Evolutionary conservation across 53 echinoderm and acorn worm species (phyloP), one percentile per base, ranked within the genome.

Genomic region (Actinopyga echinites): DNA sequence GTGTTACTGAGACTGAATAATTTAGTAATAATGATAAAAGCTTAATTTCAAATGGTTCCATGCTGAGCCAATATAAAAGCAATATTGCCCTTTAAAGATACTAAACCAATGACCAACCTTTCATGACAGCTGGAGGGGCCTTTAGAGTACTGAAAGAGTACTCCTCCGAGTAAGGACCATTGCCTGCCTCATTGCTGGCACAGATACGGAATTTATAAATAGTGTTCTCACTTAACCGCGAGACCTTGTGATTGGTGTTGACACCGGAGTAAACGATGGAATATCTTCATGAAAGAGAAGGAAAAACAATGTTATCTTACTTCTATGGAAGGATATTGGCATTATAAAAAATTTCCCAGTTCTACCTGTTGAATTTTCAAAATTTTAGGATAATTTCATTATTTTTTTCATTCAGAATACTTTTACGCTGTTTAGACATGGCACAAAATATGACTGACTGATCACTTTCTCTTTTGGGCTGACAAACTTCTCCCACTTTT

Each of bases 121-220:
- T 99, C 64, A 99, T 67, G 36, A 83, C 81, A 10, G 92, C 86
- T n/a, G 97, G 99, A 23, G 99, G 99, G 56, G 99, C 99, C 81
- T 99, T 99, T 54, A 90, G 92, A 38, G 94, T 94, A 54, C 80
- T 86, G 52, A 94, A 99, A 61, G 86, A 92, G 62, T 92, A 92
- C 43, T 92, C 92, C 79, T 99, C 99, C 0, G 99, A 99, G 89
- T 86, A 92, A 2, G 92, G 99, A 5, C 99, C 99, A 21, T 90
- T 90, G 8, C 99, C 99, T 23, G 99, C 92, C 57, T 99, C 94
- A 59, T 99, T 99, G 64, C 99, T 99, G 85, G 97, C 94, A 91
- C 83, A 94, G 60, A 99, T 99, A 15, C 99, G 86, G 83, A 99
- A 99, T 65, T 92, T 84, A 73, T 99, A 99, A 19, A 86, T 83